Evolutionary conservation across 1,140 invertebrate genomes (phyloP).

Genomic region (Rhysida immarginata): DNA sequence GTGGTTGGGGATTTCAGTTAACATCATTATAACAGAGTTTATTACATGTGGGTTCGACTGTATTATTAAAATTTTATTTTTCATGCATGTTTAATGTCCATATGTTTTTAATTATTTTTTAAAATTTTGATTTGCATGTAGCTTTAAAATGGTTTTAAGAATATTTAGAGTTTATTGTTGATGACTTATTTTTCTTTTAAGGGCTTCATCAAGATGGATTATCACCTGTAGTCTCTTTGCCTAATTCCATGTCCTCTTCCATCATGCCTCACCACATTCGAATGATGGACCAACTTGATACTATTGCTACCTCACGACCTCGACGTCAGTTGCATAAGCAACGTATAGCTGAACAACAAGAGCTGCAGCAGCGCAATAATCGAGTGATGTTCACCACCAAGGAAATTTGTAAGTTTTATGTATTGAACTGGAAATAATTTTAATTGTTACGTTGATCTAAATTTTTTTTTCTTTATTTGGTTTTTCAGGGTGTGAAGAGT

Average conservation of each 20-base stretch:
- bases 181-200: too few relatives aligned
- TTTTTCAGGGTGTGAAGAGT: constrained; percentile 32
- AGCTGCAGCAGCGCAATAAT: background rate
- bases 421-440: too few relatives aligned
- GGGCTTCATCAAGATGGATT: background rate
- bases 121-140: too few relatives aligned
- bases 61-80: too few relatives aligned
- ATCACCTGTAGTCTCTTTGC: background rate
- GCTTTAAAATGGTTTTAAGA: too few relatives aligned
- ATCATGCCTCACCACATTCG: background rate
- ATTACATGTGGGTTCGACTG: too few relatives aligned
- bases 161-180: too few relatives aligned
- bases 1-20: too few relatives aligned
- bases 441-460: background rate
- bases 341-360: background rate
- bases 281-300: background rate
- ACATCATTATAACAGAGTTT: too few relatives aligned
- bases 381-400: background rate
- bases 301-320: constrained; percentile 1
- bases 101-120: too few relatives aligned
- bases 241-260: background rate
- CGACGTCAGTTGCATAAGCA: background rate
- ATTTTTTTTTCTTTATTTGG: background rate
- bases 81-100: too few relatives aligned
- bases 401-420: background rate